Base-by-base conservation (phyloP, 1,140 invertebrate genomes). In the silkworm (Bombyx mori) region DNA sequence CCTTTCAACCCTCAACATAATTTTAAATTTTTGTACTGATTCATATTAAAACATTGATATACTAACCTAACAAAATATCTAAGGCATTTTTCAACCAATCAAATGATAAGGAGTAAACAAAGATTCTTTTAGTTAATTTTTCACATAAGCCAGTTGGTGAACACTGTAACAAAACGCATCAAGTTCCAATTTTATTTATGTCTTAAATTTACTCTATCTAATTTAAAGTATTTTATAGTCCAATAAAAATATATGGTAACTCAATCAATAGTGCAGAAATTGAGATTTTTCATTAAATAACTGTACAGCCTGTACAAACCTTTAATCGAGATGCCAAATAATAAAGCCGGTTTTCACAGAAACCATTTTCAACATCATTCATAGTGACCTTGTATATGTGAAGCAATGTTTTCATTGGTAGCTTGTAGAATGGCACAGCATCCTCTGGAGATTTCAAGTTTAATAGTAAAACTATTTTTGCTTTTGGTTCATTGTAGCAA, bases 101-200 rank as follows among this genome's bases (percentile, higher is more conserved):
- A 79, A 88, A 88, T 56, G 82, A 73, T 60, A 88, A 74, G 12
- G 50, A 66, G 65, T 88, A 88, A 55, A 88, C 61, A 69, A 88
- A 88, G 48, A 62, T 74, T 66, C 87, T 77, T 71, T 77, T 79
- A 46, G 75, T 69, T 54, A 88, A 50, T 42, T 61, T 54, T 71
- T 77, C 66, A 57, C 78, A 81, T 42, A 88, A 52, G 12, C 63
- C 49, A 43, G 59, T 58, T 52, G 85, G 71, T 48, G 79, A 69
- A 44, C 77, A 73, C 86, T 88, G 66, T 63, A 82, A 76, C 18
- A 7, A 44, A 44, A 12, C 7, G 7, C 44, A 54, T 44, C 9
- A 9, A 44, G 8, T 22, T 3, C 44, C 44, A 22, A 22, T 12
- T 9, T 26, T 8, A 7, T 1, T 18, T 26, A 26, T 12, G n/a